Evolutionary conservation across 2,797 vertebrate species (phyloP).

Genomic region (Bryconaethiops microstoma): DNA sequence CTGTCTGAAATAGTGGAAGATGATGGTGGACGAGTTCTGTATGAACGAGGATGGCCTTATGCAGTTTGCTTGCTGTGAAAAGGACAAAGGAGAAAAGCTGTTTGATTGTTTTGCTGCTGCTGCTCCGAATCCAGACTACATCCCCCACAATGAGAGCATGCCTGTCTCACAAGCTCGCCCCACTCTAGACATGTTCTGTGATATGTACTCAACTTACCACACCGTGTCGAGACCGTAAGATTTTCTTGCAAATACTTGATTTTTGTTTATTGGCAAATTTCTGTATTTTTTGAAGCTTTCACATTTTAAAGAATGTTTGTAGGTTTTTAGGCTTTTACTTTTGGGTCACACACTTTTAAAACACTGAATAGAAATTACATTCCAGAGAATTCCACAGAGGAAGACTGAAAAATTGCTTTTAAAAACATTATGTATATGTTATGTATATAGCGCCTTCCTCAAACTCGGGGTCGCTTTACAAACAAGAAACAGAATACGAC

Average conservation of each 20-base stretch:
- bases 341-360: background rate
- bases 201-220: constrained; percentile 59
- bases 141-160: background rate
- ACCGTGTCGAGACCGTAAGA: constrained; percentile 67
- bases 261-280: background rate
- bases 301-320: background rate
- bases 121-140: constrained; percentile 69
- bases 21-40: constrained; percentile 73
- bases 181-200: constrained; percentile 66
- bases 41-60: constrained; percentile 20
- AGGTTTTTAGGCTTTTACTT: background rate
- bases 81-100: constrained; percentile 20
- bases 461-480: too few relatives aligned
- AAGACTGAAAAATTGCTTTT: background rate
- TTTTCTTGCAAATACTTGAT: background rate
- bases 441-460: too few relatives aligned
- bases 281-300: background rate
- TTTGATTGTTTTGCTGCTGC: constrained; percentile 68
- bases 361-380: background rate
- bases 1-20: constrained; percentile 69
- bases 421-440: background rate
- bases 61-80: constrained; percentile 66
- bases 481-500: too few relatives aligned
- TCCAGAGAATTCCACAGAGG: background rate
- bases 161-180: background rate